Base-by-base conservation (phyloP, 2,797 vertebrate species). In the Tapirus indicus region DNA sequence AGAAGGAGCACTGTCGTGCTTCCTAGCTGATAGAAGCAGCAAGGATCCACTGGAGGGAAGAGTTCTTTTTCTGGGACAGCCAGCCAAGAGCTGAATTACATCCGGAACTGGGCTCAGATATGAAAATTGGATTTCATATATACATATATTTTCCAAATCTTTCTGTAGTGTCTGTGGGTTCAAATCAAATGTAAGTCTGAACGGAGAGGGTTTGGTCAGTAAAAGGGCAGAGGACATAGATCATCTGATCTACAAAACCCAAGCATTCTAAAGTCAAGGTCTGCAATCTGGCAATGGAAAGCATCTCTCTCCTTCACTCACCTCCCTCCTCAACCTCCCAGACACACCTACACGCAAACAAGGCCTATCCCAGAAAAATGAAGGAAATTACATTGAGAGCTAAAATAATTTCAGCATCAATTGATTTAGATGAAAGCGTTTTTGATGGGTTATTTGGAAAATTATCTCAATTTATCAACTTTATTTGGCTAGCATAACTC, bases 371-470 rank as follows among this genome's bases (percentile, higher is more conserved):
- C 32, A 41, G 62, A 85, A 47, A 95, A 92, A 79, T 20, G 25
- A 62, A 69, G 71, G 16, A 68, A 71, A 62, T 89, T 75, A 72
- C n/a, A 88, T 71, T 92, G 85, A 88, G 16, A 86, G 47, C 27
- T 41, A 95, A 96, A 86, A 94, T 88, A 44, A 84, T 66, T 85
- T 82, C 49, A 80, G 58, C 29, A 88, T 74, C 60, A 77, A 66
- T 0, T 91, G 69, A 88, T 92, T 94, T 89, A 68, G 41, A 91
- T 72, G 38, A 75, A 83, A 95, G 32, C 10, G 27, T n/a, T 90
- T 97, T 83, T 88, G n/a, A 94, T 72, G 20, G 41, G 27, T 91
- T 93, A 78, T 74, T 95, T 89, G 56, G 74, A 58, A 96, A 95
- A 79, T 88, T 68, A 84, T 38, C 32, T 5, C 27, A 16, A 62